A percentile compares a stretch with the other conserved stretches of the same genome.
phyloP scores from a whole-genome alignment of 2,888 invertebrate species.

The Apotomis betuletana region DNA sequence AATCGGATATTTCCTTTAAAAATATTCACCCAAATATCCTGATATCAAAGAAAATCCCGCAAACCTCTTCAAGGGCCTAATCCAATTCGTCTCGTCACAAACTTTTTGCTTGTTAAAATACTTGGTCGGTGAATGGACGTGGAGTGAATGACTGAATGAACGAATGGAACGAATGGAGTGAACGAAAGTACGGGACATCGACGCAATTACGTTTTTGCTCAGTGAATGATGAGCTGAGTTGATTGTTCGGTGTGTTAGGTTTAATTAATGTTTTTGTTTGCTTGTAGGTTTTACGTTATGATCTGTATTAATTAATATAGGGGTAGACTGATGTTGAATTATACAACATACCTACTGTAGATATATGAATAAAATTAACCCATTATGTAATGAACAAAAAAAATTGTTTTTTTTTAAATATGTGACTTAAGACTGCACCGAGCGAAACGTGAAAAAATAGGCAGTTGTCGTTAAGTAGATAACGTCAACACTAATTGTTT shows the following conservation, averaged over 20 bases:
- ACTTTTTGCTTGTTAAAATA: constrained; percentile 74
- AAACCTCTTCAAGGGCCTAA: constrained; percentile 36
- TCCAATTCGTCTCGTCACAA: constrained; percentile 51
- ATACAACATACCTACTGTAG: no score
- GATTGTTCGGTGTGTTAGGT: constrained; percentile 37
- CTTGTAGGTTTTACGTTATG: neutral
- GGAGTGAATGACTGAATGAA: constrained; percentile 55
- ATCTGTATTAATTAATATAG: neutral
- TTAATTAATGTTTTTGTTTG: constrained; percentile 38
- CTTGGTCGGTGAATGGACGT: constrained; percentile 60
- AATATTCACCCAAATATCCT: neutral
- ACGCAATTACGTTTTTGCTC: constrained; percentile 40
- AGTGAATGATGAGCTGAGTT: constrained; percentile 30
- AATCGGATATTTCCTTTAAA: constrained; percentile 19
- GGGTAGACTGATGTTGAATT: no score
- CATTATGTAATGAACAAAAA: no score
- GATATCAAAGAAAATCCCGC: constrained; percentile 22
- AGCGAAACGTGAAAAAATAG: no score
- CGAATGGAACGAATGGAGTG: constrained; percentile 41
- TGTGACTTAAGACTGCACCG: no score
- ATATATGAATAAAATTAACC: no score
- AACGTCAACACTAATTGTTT: no score
- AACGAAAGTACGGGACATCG: constrained; percentile 41
- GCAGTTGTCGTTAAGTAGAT: no score
- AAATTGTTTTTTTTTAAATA: no score